These are phyloP conservation scores for Plemyria rubiginata DNA, from an alignment of 2,888 invertebrate species.

Conservation along the genomic window DNA sequence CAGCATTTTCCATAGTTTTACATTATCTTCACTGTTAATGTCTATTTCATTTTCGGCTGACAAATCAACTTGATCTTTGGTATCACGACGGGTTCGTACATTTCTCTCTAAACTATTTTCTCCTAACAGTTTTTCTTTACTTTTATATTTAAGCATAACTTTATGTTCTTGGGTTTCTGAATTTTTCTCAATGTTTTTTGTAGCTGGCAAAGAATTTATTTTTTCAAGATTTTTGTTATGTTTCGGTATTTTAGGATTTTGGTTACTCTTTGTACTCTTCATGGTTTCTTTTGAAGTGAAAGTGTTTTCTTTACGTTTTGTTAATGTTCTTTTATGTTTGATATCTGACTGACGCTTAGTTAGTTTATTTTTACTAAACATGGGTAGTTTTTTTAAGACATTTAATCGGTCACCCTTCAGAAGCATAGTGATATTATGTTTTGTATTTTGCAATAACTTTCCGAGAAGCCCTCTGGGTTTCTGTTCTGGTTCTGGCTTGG, in stretches of 20 bases:
- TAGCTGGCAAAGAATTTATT: slow-evolving; percentile 31
- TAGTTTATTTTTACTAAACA: slow-evolving; percentile 29
- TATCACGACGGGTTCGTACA: slow-evolving; percentile 33
- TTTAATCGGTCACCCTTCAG: slow-evolving; percentile 38
- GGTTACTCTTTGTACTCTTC: slow-evolving; percentile 30
- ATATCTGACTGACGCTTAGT: slow-evolving; percentile 21
- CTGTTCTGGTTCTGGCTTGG: slow-evolving; percentile 39
- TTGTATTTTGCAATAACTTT: slow-evolving; percentile 45
- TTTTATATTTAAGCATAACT: not conserved
- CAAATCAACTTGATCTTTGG: slow-evolving; percentile 43
- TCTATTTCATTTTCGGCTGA: slow-evolving; percentile 61
- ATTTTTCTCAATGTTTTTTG: slow-evolving; percentile 11
- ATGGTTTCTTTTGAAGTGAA: slow-evolving; percentile 1
- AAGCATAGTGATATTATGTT: slow-evolving; percentile 37
- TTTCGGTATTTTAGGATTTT: slow-evolving; percentile 29
- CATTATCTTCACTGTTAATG: slow-evolving; percentile 47
- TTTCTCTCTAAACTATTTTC: slow-evolving; percentile 18
- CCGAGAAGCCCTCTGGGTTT: slow-evolving; percentile 48
- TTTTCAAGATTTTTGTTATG: slow-evolving; percentile 30
- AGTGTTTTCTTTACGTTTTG: slow-evolving; percentile 12
- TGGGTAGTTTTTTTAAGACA: slow-evolving; percentile 29
- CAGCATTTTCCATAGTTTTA: slow-evolving; percentile 58
- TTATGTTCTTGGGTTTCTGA: not conserved
- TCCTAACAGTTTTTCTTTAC: slow-evolving; percentile 15
- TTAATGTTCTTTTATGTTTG: slow-evolving; percentile 10